phyloP scores from a whole-genome alignment of 1,140 invertebrate species.

The Stegodyphus mimosarum region DNA sequence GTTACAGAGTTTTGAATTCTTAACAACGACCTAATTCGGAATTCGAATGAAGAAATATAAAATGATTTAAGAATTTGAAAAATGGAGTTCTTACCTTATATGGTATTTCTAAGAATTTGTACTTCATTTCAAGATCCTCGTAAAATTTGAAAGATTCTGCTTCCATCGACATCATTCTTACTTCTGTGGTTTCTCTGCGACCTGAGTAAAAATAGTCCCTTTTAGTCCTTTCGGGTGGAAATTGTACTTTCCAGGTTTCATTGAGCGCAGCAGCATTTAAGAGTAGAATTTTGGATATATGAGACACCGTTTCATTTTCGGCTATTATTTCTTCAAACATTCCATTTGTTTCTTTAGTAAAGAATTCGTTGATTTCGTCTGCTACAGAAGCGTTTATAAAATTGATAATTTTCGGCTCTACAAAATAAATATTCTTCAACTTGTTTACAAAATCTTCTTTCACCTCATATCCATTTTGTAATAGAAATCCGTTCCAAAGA shows the following conservation, averaged over 20 bases:
- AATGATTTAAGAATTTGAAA: no score
- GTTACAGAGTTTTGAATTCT: no score
- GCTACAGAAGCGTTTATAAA: neutral
- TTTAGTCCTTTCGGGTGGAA: neutral
- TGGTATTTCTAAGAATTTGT: neutral
- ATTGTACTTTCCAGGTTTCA: conserved; percentile 2
- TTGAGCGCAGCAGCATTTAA: neutral
- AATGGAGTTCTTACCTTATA: neutral
- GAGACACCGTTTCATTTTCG: neutral
- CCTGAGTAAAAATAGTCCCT: neutral
- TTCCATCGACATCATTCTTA: neutral
- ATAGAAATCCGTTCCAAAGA: neutral
- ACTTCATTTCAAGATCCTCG: neutral
- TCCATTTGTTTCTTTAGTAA: neutral
- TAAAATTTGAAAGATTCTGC: neutral
- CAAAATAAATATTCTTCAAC: neutral
- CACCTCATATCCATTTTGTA: neutral
- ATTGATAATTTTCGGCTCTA: neutral
- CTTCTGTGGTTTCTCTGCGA: neutral
- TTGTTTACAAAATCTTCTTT: neutral
- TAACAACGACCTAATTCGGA: no score
- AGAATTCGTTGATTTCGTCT: neutral
- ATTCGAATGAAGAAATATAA: no score
- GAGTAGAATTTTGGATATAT: neutral
- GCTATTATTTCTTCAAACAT: neutral